A percentile compares a stretch with the other conserved stretches of the same genome.
phyloP scores from a whole-genome alignment of 2,797 vertebrate genomes.

The Lithobates sylvaticus region DNA sequence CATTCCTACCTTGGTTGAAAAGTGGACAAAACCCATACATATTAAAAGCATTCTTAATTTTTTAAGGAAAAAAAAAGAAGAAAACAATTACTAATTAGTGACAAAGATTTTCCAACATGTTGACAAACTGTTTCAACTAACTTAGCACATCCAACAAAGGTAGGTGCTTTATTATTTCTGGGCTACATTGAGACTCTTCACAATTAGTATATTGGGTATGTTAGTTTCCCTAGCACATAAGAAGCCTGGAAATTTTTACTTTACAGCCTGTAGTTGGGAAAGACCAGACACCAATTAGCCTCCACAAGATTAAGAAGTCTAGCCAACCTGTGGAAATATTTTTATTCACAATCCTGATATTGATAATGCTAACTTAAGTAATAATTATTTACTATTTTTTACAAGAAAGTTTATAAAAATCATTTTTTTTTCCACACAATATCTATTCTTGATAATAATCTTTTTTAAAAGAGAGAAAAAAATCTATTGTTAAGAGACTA shows the following conservation, averaged over 20 bases:
- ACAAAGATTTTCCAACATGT: not conserved
- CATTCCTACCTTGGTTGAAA: not conserved
- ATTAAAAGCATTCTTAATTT: not conserved
- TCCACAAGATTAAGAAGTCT: conserved; percentile 15
- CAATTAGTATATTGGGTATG: not conserved
- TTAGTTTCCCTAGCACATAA: not conserved
- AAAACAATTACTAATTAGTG: not conserved
- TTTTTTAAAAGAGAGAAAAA: not conserved
- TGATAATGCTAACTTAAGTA: not conserved
- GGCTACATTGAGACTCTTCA: no score
- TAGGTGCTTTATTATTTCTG: not conserved
- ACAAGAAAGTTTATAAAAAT: not conserved
- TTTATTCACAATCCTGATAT: not conserved
- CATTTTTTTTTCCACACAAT: not conserved
- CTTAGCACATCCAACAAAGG: not conserved
- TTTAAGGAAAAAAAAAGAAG: no score
- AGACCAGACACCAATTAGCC: conserved; percentile 15
- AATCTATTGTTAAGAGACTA: conserved; percentile 6
- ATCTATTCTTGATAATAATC: conserved; percentile 7
- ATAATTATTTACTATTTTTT: not conserved
- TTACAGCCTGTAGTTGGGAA: not conserved
- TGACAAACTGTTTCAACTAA: no score
- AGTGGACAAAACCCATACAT: not conserved
- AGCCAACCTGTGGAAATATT: conserved; percentile 7
- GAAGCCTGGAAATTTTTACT: conserved; percentile 20